A percentile compares a stretch with the other conserved stretches of the same genome.
Evolutionary conservation across 2,797 vertebrate genomes (phyloP).

Genomic region (Amazonetta brasiliensis): DNA sequence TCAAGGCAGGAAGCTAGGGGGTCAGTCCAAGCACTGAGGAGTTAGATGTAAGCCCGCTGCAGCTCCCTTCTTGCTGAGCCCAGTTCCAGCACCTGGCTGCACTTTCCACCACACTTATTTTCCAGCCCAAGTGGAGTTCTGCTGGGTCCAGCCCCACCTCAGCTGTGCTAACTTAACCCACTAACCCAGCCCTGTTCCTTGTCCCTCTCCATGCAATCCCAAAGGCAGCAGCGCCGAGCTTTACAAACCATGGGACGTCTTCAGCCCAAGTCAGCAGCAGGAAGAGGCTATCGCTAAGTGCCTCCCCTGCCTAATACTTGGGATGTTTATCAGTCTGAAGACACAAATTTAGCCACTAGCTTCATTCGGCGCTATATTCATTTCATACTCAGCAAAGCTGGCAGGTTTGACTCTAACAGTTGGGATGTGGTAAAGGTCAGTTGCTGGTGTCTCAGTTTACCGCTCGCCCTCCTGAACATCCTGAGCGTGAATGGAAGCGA

Average conservation of each 20-base stretch:
- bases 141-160: neutral
- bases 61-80: neutral
- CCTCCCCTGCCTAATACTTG: conserved; percentile 76
- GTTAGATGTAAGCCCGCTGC: neutral
- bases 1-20: neutral
- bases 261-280: conserved; percentile 54
- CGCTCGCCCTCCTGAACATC: conserved; percentile 40
- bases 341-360: conserved; percentile 92
- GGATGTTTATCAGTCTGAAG: conserved; percentile 76
- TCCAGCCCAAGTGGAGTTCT: neutral
- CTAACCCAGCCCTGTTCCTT: neutral
- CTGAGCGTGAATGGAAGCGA: rapidly evolving
- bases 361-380: conserved; percentile 76
- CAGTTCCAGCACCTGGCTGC: rapidly evolving
- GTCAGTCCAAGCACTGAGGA: neutral
- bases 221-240: neutral
- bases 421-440: conserved; percentile 60
- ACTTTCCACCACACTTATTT: neutral
- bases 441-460: conserved; percentile 41
- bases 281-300: conserved; percentile 75
- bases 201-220: neutral
- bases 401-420: conserved; percentile 20
- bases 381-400: conserved; percentile 64
- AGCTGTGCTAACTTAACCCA: rapidly evolving
- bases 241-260: conserved; percentile 86